Evolutionary conservation across 2,797 vertebrate genomes (phyloP).

Genomic region (Numenius phaeopus): DNA sequence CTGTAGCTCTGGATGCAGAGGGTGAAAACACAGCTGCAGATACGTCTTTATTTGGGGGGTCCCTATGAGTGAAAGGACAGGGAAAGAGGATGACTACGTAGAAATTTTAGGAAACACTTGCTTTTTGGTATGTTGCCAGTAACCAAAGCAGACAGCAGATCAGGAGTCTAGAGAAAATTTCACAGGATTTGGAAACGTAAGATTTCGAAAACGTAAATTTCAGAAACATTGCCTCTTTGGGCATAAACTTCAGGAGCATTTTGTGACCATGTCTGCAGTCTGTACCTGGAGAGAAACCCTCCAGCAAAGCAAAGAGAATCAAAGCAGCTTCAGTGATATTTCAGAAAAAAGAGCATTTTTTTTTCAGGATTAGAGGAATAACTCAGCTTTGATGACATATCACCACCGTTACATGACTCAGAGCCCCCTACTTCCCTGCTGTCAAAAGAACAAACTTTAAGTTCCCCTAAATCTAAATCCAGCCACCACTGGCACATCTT

Average conservation of each 20-base stretch:
- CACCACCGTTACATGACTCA: rapidly evolving
- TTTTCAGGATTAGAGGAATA: background rate
- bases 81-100: background rate
- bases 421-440: background rate
- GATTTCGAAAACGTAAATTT: background rate
- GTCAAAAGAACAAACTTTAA: background rate
- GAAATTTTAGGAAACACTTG: background rate
- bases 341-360: background rate
- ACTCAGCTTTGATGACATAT: background rate
- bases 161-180: background rate
- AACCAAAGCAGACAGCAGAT: background rate
- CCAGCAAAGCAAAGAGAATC: background rate
- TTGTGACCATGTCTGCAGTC: background rate
- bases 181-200: background rate
- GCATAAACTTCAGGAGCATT: background rate
- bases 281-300: background rate
- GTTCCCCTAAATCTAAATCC: background rate
- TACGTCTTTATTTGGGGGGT: background rate
- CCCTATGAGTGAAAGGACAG: background rate
- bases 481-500: background rate
- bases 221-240: background rate
- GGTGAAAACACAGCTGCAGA: background rate
- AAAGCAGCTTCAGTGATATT: background rate
- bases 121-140: background rate
- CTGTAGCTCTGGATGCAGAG: background rate